Percentiles rank a stretch among this genome's conserved stretches.
Conservation (phyloP, 2,888 invertebrate species). For the Cremastobaeus sp. region DNA sequence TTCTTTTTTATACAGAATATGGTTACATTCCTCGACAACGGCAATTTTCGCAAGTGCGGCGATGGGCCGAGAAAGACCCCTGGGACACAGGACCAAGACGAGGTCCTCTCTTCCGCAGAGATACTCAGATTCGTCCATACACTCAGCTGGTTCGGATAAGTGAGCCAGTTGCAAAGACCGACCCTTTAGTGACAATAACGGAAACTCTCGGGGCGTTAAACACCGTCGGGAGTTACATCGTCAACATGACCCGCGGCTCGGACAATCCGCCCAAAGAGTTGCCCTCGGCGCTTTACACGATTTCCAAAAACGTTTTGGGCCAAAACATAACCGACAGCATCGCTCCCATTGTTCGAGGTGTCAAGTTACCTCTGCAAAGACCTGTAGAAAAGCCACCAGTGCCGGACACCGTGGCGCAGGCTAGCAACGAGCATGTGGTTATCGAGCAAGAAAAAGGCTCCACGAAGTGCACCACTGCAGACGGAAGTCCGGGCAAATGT, state of each 20-base stretch:
- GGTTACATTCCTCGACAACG: conserved; percentile 8
- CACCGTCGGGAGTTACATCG: conserved; percentile 90
- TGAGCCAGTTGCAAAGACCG: conserved; percentile 63
- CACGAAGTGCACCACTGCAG: conserved; percentile 88
- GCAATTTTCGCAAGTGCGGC: conserved; percentile 57
- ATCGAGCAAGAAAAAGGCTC: conserved; percentile 71
- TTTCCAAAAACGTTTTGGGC: conserved; percentile 88
- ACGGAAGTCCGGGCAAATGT: conserved; percentile 88
- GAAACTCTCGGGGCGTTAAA: conserved; percentile 88
- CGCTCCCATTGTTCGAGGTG: conserved; percentile 84
- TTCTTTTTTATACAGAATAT: conserved; percentile 20
- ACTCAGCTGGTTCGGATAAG: conserved; percentile 64
- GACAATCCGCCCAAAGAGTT: conserved; percentile 80
- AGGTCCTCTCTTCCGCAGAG: conserved; percentile 67
- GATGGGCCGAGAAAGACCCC: conserved; percentile 66
- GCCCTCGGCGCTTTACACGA: conserved; percentile 87
- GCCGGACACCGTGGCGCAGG: conserved; percentile 32
- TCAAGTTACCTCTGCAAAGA: conserved; percentile 75
- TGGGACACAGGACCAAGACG: conserved; percentile 67
- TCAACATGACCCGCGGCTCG: conserved; percentile 85
- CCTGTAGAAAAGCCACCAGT: conserved; percentile 45
- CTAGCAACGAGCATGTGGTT: conserved; percentile 31
- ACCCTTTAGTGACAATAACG: conserved; percentile 79
- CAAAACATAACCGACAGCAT: conserved; percentile 89
- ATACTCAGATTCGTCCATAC: conserved; percentile 68